These are phyloP conservation scores for Porites lobata DNA, from an alignment of 92 coral and sea anemone species.

Conservation along the genomic window DNA sequence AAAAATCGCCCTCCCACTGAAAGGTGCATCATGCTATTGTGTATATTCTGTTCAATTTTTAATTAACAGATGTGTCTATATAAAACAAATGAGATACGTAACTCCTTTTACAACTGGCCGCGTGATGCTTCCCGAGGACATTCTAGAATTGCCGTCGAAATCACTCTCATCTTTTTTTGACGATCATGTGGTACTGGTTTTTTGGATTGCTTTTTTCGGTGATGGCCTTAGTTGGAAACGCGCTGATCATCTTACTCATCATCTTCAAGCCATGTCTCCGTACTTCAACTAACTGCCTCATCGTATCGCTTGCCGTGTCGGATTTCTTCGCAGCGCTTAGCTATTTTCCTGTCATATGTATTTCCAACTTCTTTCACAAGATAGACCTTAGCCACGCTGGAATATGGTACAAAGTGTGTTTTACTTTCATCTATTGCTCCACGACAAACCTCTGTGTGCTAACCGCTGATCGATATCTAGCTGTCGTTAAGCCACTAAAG, in stretches of 20 bases:
- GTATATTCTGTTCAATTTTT: background rate
- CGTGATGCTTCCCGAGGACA: background rate
- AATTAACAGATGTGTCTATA: too few relatives aligned
- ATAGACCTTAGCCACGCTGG: conserved; percentile 17
- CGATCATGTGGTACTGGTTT: conserved; percentile 23
- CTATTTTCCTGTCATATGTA: background rate
- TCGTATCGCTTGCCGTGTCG: conserved; percentile 27
- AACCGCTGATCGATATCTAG: conserved; percentile 22
- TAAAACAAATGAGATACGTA: too few relatives aligned
- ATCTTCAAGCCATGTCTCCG: conserved; percentile 12
- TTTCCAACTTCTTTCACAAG: background rate
- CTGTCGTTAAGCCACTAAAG: conserved; percentile 29
- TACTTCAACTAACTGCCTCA: conserved; percentile 27
- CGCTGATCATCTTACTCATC: conserved; percentile 4
- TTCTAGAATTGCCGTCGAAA: background rate
- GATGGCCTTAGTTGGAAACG: conserved; percentile 30
- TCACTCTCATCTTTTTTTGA: background rate
- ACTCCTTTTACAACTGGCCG: background rate
- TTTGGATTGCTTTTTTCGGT: conserved; percentile 28
- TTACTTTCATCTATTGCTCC: conserved; percentile 8
- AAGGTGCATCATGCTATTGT: background rate
- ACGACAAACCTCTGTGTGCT: conserved; percentile 31
- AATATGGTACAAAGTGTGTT: conserved; percentile 11
- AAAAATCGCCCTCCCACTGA: too few relatives aligned
- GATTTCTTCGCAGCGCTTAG: conserved; percentile 12